Evolutionary conservation across 2,113 vertebrate species (phyloP), one percentile per base, ranked within the genome.

Genomic region (Proterorhinus semilunaris): DNA sequence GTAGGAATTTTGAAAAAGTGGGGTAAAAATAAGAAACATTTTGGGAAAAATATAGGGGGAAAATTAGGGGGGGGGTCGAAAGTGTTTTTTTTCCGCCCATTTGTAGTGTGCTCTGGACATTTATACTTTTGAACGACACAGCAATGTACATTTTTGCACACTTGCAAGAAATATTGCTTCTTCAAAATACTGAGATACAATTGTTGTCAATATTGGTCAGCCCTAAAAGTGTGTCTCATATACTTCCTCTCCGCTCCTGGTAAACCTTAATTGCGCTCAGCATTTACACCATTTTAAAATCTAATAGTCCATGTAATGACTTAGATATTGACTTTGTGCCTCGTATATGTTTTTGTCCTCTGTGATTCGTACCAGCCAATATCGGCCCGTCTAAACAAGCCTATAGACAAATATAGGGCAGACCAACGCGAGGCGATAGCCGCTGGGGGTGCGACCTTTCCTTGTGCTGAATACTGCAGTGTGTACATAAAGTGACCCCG

Each of bases 401-500:
- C 68, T 62, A 82, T 80, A 79, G 78, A 78, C 72, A 87, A 86
- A 82, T 55, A 82, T 80, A 80, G 76, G 82, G 83, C 81, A 75
- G 72, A 75, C 66, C 73, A 80, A 78, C 72, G 76, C 0, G 65
- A 81, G 64, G 77, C 87, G 80, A 83, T 78, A 79, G 70, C 59
- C 78, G 64, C 74, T 8, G 45, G 82, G 67, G 79, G 67, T 62
- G 67, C 64, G 11, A 85, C 80, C 67, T 82, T 72, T 81, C 76
- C 70, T 62, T 66, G 65, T 51, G 72, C 78, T 81, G 74, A 76
- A 83, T 58, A 72, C 65, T 74, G 66, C 47, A 72, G 63, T 69
- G 80, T 81, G 78, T 71, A 74, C 83, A 79, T 81, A 66, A 69
- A 45, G 11, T 80, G 77, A 85, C 82, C 81, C 79, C n/a, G 68